Conservation (phyloP, 1,140 invertebrate genomes). For the Anastrepha ludens region DNA sequence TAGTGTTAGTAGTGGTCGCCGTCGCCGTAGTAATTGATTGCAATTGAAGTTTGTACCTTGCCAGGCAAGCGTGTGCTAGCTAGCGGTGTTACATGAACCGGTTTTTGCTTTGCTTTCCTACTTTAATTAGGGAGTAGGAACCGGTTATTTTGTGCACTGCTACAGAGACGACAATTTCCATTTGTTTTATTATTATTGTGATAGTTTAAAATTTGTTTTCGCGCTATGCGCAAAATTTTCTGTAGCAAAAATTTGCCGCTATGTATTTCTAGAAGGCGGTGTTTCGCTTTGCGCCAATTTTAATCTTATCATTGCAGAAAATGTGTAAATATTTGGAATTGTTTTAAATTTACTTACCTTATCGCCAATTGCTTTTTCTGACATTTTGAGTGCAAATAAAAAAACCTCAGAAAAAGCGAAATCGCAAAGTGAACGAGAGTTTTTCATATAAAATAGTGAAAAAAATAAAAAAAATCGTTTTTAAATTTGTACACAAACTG, state of each 20-base stretch:
- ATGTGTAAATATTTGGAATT: constrained; percentile 16
- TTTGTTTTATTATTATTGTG: background rate
- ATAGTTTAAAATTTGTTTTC: background rate
- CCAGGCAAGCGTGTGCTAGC: background rate
- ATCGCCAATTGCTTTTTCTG: background rate
- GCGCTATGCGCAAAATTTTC: background rate
- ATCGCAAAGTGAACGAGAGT: background rate
- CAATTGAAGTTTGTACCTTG: background rate
- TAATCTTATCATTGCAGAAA: background rate
- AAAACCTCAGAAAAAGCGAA: background rate
- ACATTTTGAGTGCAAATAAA: background rate
- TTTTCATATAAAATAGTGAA: too few species aligned
- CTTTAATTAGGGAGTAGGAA: background rate
- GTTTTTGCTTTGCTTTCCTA: background rate
- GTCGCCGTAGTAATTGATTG: background rate
- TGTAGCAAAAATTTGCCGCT: background rate
- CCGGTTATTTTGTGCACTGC: background rate
- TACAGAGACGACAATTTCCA: too few species aligned
- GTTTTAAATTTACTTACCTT: background rate
- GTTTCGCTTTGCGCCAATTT: background rate
- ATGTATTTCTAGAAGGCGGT: background rate
- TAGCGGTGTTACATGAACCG: background rate
- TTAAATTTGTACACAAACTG: too few species aligned
- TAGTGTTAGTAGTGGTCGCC: background rate
- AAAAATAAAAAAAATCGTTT: too few species aligned